Base-by-base conservation (phyloP, 2,888 invertebrate species). In the Trichogramma dendrolimi region DNA sequence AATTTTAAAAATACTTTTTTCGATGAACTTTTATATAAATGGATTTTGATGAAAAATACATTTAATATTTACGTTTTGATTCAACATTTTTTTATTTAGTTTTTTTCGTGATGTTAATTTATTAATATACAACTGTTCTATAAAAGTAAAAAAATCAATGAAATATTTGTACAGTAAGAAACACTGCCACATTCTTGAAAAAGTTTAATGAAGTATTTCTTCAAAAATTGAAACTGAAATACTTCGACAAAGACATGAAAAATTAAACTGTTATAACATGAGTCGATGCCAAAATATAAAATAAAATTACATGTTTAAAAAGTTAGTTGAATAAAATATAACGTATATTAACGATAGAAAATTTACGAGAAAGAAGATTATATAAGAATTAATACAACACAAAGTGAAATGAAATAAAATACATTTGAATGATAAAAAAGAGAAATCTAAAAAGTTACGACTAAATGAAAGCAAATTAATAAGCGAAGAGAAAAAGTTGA, bases 231-330 rank as follows among this genome's bases (percentile, higher is more conserved):
- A 46, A 41, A 46, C 49, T 27, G 27, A 27, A 27, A 27, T 27
- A 27, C 27, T 27, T 27, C 27, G 27, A 27, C 2, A 27, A 27
- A 2, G 27, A 27, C 27, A 27, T 27, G 27, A 27, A 27, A 2
- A 54, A 67, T 58, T 62, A 64, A 66, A 68, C 65, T 67, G 67
- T 70, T 71, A 68, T 71, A 71, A 65, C 67, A 71, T 70, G 72
- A 71, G 71, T 76, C 71, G 78, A 78, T 78, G 79, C 79, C 79
- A 79, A 79, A 79, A 78, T 79, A 79, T 77, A 73, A 71, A 74
- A 75, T 75, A 77, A 73, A 70, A 65, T 44, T 74, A 75, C 27
- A 75, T 73, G 73, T 75, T 74, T 77, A 79, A 72, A 72, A 67
- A 70, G 69, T 73, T 71, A 71, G 71, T 64, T 64, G 67, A 67